Base-by-base conservation (phyloP, 2,797 vertebrate species). In the Clarias platycephalus region DNA sequence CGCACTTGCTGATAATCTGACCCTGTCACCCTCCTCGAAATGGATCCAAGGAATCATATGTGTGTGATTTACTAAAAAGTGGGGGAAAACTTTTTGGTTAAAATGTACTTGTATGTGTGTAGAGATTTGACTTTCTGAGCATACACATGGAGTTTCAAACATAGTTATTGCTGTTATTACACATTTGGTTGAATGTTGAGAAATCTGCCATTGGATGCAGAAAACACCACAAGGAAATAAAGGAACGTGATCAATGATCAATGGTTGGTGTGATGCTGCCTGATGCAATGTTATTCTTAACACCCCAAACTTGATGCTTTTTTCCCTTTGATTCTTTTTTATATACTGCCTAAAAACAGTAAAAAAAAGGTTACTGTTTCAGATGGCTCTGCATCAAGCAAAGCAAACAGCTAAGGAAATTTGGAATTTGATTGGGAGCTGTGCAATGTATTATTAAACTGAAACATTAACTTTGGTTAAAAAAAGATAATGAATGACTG, bases 1-100 rank as follows among this genome's bases (percentile, higher is more conserved):
- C 91, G 90, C 86, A 91, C 91, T 90, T 87, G 82, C 90, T 91
- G 90, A 94, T 90, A 91, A 93, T 95, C 93, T 94, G 93, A 92
- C 91, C 91, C 92, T 44, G 82, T 89, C 87, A 88, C 90, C 92
- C 92, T 93, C 92, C 90, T 93, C 93, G 93, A 94, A 93, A 94
- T 91, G 87, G 92, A 94, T 94, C 92, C 90, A 90, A 80, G 37
- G 87, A 92, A 93, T 94, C 91, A 88, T 88, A 91, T 91, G 93
- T 92, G 93, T 90, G 92, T 93, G 49, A 13, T 49, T 80, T 80
- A 64, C 60, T 18, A 64, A 80, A 49, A 64, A 77, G 16, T 4
- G 1, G 10, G 15, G 24, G 10, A 1, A 10, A 20, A 63, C 20
- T 20, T 63, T 64, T 28, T 62, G 16, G 9, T 49, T 44, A 28